Percentiles rank a stretch among this genome's conserved stretches.
Conservation (phyloP, 2,113 vertebrate genomes). For the Prolemur simus region DNA sequence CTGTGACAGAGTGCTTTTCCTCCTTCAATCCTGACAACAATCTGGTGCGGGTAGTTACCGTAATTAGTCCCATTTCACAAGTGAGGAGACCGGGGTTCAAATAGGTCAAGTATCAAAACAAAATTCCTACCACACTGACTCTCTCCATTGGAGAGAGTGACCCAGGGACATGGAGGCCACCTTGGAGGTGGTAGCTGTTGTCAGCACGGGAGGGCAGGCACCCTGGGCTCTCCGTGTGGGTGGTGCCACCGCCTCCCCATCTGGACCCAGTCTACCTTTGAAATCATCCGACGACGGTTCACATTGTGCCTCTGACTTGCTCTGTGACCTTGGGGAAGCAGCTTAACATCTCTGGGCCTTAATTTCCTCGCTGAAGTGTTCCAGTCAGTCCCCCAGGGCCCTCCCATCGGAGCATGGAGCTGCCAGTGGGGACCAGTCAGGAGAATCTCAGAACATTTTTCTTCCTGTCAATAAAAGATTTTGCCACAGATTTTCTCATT, state of each 20-base stretch:
- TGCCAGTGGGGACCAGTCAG: not conserved
- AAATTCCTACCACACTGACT: not conserved
- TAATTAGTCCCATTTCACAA: not conserved
- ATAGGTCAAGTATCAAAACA: not conserved
- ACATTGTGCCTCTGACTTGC: not conserved
- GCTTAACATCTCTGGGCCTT: not conserved
- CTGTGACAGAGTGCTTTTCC: not conserved
- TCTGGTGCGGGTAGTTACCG: not conserved
- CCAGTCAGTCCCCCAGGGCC: accelerated
- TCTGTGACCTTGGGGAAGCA: not conserved
- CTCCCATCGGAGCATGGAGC: not conserved
- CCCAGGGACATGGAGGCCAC: not conserved
- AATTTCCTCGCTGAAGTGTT: not conserved
- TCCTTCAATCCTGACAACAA: not conserved
- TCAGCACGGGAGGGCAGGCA: not conserved
- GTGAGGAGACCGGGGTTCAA: not conserved
- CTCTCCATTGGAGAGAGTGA: not conserved
- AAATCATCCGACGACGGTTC: not conserved
- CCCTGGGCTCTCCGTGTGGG: accelerated
- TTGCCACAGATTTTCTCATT: conserved; percentile 18
- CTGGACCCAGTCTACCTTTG: not conserved
- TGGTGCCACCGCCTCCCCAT: not conserved
- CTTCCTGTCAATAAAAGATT: not conserved
- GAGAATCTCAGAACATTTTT: not conserved
- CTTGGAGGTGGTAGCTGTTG: not conserved